Base-by-base conservation (phyloP, 2,113 vertebrate genomes). In the Pagrus major region DNA sequence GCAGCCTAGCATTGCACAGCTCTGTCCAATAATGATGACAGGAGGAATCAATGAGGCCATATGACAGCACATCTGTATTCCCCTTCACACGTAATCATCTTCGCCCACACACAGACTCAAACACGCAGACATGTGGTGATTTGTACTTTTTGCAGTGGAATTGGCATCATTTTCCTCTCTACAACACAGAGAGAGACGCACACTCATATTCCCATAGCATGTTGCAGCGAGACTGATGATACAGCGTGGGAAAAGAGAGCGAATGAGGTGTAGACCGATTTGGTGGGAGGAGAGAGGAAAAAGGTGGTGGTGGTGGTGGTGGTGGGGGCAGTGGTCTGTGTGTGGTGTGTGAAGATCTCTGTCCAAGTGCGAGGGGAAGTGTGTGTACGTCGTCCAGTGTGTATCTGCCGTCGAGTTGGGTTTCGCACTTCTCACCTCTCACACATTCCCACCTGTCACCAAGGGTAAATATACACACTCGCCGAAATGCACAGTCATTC, bases 371-470 rank as follows among this genome's bases (percentile, higher is more conserved):
- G 87, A 92, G 73, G 86, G 89, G 89, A 90, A 89, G 87, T 91
- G 85, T 88, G 86, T 83, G 67, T 76, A 68, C 72, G 56, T 70
- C 9, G 49, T 44, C 59, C 64, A 65, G 82, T 75, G 79, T 69
- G 80, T 86, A 23, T 87, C 61, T 79, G 70, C 74, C 12, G 64
- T 46, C 56, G 88, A 90, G 86, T 93, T 90, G 81, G 90, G 87
- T 95, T 95, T 95, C 94, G 83, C 91, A 93, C 93, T 89, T 91
- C 89, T 92, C 90, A 92, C 92, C 92, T 93, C 92, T 87, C 87
- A 85, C 85, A 91, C 90, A 95, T 95, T 94, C 94, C 92, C 94
- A 94, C 92, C 93, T 95, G 94, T 95, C 94, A 95, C 83, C 84
- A 83, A 88, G 94, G 77, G 92, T 95, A 94, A 95, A 95, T 94